A percentile compares a stretch with the other conserved stretches of the same genome.
Conservation (phyloP, 2,888 invertebrate genomes). For the Mythimna impura region DNA sequence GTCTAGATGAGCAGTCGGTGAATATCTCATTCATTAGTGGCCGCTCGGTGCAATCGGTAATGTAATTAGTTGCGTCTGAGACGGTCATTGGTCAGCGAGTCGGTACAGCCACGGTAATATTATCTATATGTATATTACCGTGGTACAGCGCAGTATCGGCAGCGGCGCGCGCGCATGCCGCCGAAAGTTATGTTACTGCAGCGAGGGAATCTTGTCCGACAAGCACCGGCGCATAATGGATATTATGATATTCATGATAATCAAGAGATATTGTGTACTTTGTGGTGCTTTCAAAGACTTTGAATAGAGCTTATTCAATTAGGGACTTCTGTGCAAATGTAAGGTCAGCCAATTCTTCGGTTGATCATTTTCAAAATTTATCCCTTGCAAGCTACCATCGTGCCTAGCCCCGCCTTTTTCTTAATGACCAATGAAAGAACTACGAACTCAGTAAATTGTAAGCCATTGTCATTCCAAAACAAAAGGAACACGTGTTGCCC, state of each 20-base stretch:
- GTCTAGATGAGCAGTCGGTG: not conserved
- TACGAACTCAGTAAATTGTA: too few relatives aligned
- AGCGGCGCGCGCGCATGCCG: slow-evolving; percentile 34
- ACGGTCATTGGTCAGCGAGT: not conserved
- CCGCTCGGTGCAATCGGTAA: slow-evolving; percentile 15
- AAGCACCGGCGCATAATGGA: slow-evolving; percentile 4
- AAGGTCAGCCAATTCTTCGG: too few relatives aligned
- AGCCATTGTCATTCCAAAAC: too few relatives aligned
- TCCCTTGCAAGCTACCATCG: too few relatives aligned
- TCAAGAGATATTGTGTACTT: not conserved
- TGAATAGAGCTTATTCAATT: not conserved
- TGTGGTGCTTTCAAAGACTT: not conserved
- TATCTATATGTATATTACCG: too few relatives aligned
- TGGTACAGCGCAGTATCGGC: not conserved
- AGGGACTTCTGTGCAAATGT: not conserved
- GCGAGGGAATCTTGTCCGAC: slow-evolving; percentile 28
- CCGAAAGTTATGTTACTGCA: slow-evolving; percentile 35
- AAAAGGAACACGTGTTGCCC: too few relatives aligned
- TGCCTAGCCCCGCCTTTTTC: too few relatives aligned
- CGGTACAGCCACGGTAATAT: too few relatives aligned
- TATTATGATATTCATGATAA: not conserved
- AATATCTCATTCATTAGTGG: slow-evolving; percentile 6
- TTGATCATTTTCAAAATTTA: too few relatives aligned
- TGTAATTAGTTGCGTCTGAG: slow-evolving; percentile 17
- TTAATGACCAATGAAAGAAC: too few relatives aligned